Conservation (phyloP, 2,113 vertebrate genomes). For the Leucosticte australis region DNA sequence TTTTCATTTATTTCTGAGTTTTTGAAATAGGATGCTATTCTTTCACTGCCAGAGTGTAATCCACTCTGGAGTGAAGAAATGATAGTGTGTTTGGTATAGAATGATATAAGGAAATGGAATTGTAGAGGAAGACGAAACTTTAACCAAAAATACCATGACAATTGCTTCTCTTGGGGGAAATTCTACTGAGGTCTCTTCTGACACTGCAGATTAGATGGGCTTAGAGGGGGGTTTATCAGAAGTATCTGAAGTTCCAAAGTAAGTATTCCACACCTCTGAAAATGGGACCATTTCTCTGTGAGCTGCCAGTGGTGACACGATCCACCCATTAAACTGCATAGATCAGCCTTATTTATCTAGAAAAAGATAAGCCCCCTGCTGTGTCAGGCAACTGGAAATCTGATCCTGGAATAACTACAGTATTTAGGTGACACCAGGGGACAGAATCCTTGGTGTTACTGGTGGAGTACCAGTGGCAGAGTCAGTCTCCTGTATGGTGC, state of each 20-base stretch:
- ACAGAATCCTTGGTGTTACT: background rate
- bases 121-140: background rate
- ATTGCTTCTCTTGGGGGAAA: background rate
- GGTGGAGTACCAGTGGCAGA: background rate
- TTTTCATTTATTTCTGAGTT: background rate
- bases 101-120: background rate
- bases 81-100: background rate
- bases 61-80: background rate
- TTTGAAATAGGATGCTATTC: background rate
- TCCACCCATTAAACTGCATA: background rate
- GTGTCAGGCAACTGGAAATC: background rate
- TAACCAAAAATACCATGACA: background rate
- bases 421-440: background rate
- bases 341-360: background rate
- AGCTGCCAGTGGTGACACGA: background rate
- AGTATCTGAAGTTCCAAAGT: background rate
- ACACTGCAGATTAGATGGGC: background rate
- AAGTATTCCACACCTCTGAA: background rate
- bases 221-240: background rate
- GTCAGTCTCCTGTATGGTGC: fast-evolving
- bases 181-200: background rate
- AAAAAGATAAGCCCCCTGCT: background rate
- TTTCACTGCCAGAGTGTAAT: background rate
- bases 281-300: background rate
- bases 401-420: background rate